Base-by-base conservation (phyloP, 2,797 vertebrate genomes). In the Hydrolagus colliei region DNA sequence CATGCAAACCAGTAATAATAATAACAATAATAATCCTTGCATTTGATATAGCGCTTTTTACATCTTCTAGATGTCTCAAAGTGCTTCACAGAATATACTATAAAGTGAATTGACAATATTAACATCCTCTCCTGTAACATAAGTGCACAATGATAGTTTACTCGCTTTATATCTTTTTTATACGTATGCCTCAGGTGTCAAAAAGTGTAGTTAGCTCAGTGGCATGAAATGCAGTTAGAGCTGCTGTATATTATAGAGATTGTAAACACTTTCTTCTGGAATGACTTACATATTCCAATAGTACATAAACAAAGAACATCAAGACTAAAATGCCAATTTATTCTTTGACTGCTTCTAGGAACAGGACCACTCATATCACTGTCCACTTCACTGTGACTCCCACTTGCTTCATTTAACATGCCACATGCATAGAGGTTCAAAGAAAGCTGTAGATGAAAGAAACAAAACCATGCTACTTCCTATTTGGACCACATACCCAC, bases 171-270 rank as follows among this genome's bases (percentile, higher is more conserved):
- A 71, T 27, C 63, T 68, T 67, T 68, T 41, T 11, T 11, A 9
- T 68, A 35, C 10, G 35, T 32, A n/a, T 32, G 27, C 13, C 65
- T 20, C 63, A 41, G 22, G 18, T 41, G 16, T 71, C 9, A 52
- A 18, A 68, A 84, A 71, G n/a, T 84, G 65, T 67, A 52, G 41
- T 52, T 52, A 52, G 79, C 35, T 52, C 35, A 35, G 65, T n/a
- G 35, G 6, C n/a, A 67, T 71, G 79, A 71, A 84, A 84, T 84
- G 20, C 79, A 41, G 32, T 41, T 82, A 67, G 79, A 82, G 14
- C 65, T 10, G 63, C 16, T 82, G 20, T 35, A 18, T 84, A 35
- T 71, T 67, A 52, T 35, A 84, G 41, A 61, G 16, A 61, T n/a
- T 11, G 12, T 14, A 35, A 84, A 41, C 18, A 41, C 35, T 52